Base-by-base conservation (phyloP, 2,888 invertebrate genomes). In the Drosophila subquinaria region DNA sequence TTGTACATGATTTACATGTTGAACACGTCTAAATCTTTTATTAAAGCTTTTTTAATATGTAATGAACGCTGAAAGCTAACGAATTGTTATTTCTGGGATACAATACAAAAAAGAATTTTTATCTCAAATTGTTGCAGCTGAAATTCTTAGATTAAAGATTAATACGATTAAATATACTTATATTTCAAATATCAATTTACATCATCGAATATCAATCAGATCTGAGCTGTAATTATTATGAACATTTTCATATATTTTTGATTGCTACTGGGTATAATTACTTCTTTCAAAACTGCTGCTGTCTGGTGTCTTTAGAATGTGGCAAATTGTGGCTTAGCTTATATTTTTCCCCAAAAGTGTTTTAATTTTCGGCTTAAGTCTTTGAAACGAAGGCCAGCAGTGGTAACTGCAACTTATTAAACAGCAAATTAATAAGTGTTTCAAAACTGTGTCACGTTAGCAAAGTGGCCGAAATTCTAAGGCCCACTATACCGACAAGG, bases 371-470 rank as follows among this genome's bases (percentile, higher is more conserved):
- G 9, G 9, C 8, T 33, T 13, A 4, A 20, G 48, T 9, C 5
- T 53, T 1, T 17, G 13, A 67, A 75, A 2, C 23, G 20, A 75
- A 76, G 75, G 75, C 64, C 53, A 68, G 63, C 15, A 0, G 33
- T 6, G 9, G 6, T 45, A 43, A 35, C 61, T 30, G 10, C 9
- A 20, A 42, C 9, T 51, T 20, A 17, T 65, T 40, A 30, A 17
- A 11, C 50, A 11, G n/a, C 23, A 43, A 63, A 48, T 30, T 33
- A 11, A 45, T 9, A 17, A 33, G 8, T 15, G 17, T 4, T 15
- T 15, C 1, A 10, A 55, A 68, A 51, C 50, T 43, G 10, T 57
- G 43, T 17, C 23, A 17, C 0, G 17, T 40, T 4, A n/a, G 8
- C 11, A 20, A 65, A 55, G 8, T 35, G 45, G 50, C 15, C 13